These are phyloP conservation scores for Onychostoma macrolepis DNA, from an alignment of 2,113 vertebrate species.

Conservation along the genomic window DNA sequence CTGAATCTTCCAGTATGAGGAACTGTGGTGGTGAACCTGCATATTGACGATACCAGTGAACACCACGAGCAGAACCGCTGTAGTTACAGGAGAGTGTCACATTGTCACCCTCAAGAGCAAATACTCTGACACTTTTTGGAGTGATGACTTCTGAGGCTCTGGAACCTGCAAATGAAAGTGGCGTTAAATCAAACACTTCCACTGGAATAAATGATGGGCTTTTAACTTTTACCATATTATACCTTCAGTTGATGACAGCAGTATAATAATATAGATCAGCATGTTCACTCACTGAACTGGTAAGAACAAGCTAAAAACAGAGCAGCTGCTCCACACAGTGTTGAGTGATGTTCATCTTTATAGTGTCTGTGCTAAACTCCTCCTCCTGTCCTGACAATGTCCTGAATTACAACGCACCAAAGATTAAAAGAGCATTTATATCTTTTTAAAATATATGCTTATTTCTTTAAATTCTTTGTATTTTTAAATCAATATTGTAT, in stretches of 20 bases:
- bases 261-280: neutral
- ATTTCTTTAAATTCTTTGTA: too few relatives aligned
- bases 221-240: neutral
- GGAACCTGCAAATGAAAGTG: neutral
- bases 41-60: slow-evolving; percentile 28
- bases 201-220: too few relatives aligned
- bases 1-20: neutral
- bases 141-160: neutral
- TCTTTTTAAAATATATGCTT: too few relatives aligned
- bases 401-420: neutral
- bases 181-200: neutral
- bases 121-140: neutral
- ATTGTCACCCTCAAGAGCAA: neutral
- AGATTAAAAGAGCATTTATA: too few relatives aligned
- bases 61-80: neutral
- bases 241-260: neutral
- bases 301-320: neutral
- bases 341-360: neutral
- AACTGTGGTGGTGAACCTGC: neutral
- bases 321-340: neutral
- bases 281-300: neutral
- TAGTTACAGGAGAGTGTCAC: slow-evolving; percentile 17
- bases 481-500: neutral
- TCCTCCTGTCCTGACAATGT: neutral
- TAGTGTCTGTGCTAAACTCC: neutral